Conservation (phyloP, 2,888 invertebrate genomes). For the Acronicta psi region DNA sequence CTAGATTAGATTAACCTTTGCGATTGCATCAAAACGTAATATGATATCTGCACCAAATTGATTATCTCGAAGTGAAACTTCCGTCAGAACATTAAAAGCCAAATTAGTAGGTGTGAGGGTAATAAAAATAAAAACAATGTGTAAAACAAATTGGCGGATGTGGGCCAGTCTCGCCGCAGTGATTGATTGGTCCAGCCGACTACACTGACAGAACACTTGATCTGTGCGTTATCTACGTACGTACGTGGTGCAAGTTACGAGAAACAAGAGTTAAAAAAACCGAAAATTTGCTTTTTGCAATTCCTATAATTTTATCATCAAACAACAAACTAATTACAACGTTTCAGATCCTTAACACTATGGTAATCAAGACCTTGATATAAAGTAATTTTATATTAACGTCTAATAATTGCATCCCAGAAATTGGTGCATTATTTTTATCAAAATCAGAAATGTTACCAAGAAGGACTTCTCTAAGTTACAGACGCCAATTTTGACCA, state of each 20-base stretch:
- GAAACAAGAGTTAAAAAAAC: background rate
- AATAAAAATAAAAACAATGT: slow-evolving; percentile 36
- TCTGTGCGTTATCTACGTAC: slow-evolving; percentile 40
- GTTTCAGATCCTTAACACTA: too few relatives aligned
- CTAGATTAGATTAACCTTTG: slow-evolving; percentile 48
- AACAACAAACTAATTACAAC: too few relatives aligned
- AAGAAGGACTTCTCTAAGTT: too few relatives aligned
- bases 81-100: slow-evolving; percentile 34
- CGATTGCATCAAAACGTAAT: slow-evolving; percentile 31
- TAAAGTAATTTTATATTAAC: too few relatives aligned
- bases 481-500: background rate
- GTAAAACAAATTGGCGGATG: slow-evolving; percentile 62
- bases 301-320: too few relatives aligned
- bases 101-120: slow-evolving; percentile 36
- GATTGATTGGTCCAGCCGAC: slow-evolving; percentile 61
- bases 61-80: slow-evolving; percentile 46
- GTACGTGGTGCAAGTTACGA: slow-evolving; percentile 23
- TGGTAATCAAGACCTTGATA: too few relatives aligned
- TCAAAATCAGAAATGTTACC: too few relatives aligned
- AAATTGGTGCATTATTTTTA: too few relatives aligned
- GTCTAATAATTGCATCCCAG: too few relatives aligned
- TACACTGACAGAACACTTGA: slow-evolving; percentile 45
- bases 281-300: background rate
- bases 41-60: slow-evolving; percentile 36
- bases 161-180: slow-evolving; percentile 54